These are phyloP conservation scores for Myopa tessellatipennis DNA, from an alignment of 2,888 invertebrate genomes.

Conservation along the genomic window DNA sequence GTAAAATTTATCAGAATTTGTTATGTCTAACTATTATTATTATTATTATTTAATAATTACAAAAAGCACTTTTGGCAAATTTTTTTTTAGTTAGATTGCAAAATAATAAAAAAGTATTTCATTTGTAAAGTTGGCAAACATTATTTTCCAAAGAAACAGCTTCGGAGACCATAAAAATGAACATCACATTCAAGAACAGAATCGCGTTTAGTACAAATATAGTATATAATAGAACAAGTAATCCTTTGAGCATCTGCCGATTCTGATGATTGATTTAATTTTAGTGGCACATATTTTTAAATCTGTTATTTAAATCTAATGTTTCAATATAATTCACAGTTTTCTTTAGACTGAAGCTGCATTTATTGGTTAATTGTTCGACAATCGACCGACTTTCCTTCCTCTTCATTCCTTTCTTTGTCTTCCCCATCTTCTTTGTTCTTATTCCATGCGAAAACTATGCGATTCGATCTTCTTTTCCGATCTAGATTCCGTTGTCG, in stretches of 20 bases:
- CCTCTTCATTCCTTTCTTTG: not conserved
- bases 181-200: too few relatives aligned
- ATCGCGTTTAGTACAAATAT: too few relatives aligned
- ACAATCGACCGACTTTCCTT: not conserved
- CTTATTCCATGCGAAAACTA: constrained; percentile 67
- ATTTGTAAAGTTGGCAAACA: not conserved
- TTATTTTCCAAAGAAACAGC: not conserved
- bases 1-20: constrained; percentile 26
- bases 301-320: constrained; percentile 1
- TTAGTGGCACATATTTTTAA: constrained; percentile 1
- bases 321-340: not conserved
- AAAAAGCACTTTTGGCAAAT: constrained; percentile 66
- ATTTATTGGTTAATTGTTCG: constrained; percentile 14
- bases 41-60: constrained; percentile 58
- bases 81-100: constrained; percentile 45
- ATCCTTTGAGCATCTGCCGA: too few relatives aligned
- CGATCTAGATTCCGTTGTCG: constrained; percentile 65
- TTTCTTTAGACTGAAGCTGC: constrained; percentile 14
- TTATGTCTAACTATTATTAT: constrained; percentile 29
- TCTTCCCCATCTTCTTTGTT: not conserved
- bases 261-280: not conserved
- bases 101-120: constrained; percentile 16
- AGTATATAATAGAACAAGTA: too few relatives aligned
- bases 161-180: not conserved
- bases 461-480: constrained; percentile 68